Conservation (phyloP, 2,797 vertebrate species). For the Acanthis flammea region DNA sequence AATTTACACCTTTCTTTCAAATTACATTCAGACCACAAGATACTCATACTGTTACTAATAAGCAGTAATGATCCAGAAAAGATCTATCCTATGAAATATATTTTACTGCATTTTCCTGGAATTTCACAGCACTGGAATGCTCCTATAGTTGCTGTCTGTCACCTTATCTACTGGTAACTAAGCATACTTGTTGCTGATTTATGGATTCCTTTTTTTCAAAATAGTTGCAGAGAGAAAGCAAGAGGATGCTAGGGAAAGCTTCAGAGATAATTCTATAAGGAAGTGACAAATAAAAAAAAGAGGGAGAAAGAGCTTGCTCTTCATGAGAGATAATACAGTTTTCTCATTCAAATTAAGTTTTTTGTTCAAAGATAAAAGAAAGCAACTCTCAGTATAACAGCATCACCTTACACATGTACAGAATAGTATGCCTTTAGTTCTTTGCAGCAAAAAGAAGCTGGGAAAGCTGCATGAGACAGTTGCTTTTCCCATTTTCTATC, state of each 20-base stretch:
- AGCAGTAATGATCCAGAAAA: neutral
- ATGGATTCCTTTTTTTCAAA: neutral
- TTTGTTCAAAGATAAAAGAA: constrained; percentile 25
- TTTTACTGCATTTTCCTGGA: neutral
- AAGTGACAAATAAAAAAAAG: neutral
- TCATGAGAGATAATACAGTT: neutral
- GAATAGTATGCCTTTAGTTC: constrained; percentile 13
- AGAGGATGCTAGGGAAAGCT: neutral
- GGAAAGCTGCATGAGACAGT: constrained; percentile 16
- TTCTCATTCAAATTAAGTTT: constrained; percentile 33
- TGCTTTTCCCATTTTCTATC: constrained; percentile 22
- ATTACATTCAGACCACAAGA: neutral
- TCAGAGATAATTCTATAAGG: neutral
- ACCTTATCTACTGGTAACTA: neutral
- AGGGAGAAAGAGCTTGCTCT: neutral
- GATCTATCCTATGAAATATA: neutral
- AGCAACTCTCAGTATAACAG: neutral
- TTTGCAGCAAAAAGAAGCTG: constrained; percentile 41
- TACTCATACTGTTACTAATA: neutral
- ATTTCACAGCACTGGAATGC: neutral
- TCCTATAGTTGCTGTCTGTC: neutral
- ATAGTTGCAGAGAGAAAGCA: neutral
- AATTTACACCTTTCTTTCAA: neutral
- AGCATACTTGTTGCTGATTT: neutral
- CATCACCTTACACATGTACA: neutral